These are phyloP conservation scores for Pseudomyrmex sp. DNA, from an alignment of 1,140 invertebrate genomes.

Conservation along the genomic window DNA sequence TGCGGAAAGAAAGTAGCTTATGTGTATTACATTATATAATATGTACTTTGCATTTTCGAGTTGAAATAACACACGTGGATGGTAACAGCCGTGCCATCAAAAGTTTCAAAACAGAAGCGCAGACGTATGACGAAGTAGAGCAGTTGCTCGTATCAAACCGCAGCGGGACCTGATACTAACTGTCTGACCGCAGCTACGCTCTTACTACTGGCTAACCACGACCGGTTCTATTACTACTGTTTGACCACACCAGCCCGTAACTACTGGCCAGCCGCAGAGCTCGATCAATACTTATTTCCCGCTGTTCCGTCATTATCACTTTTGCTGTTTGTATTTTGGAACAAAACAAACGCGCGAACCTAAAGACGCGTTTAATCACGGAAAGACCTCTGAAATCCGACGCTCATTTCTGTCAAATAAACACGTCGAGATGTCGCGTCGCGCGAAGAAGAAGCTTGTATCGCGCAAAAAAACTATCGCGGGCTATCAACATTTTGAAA, in stretches of 20 bases:
- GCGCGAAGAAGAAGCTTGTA: not conserved
- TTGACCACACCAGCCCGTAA: slow-evolving; percentile 71
- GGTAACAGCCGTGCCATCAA: slow-evolving; percentile 12
- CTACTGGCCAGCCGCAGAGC: slow-evolving; percentile 65
- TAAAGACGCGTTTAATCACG: slow-evolving; percentile 41
- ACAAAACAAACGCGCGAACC: slow-evolving; percentile 38
- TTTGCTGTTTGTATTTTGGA: slow-evolving; percentile 18
- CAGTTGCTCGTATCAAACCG: slow-evolving; percentile 67
- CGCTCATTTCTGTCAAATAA: slow-evolving; percentile 12
- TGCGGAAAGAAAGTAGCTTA: slow-evolving; percentile 15
- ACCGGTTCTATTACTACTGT: slow-evolving; percentile 73
- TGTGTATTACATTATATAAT: not conserved
- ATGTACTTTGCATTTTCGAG: slow-evolving; percentile 27
- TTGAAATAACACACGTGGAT: slow-evolving; percentile 10
- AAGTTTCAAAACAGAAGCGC: slow-evolving; percentile 63
- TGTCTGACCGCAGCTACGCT: slow-evolving; percentile 71
- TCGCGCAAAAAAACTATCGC: slow-evolving; percentile 2
- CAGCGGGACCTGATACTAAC: slow-evolving; percentile 72
- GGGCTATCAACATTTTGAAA: slow-evolving; percentile 32
- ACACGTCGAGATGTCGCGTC: not conserved
- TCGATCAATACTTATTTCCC: slow-evolving; percentile 72
- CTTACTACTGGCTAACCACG: slow-evolving; percentile 74
- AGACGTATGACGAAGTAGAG: slow-evolving; percentile 70
- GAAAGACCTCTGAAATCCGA: slow-evolving; percentile 37
- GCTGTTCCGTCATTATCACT: slow-evolving; percentile 64